Evolutionary conservation across 2,797 vertebrate genomes (phyloP).

Genomic region (Taenioides sp.): DNA sequence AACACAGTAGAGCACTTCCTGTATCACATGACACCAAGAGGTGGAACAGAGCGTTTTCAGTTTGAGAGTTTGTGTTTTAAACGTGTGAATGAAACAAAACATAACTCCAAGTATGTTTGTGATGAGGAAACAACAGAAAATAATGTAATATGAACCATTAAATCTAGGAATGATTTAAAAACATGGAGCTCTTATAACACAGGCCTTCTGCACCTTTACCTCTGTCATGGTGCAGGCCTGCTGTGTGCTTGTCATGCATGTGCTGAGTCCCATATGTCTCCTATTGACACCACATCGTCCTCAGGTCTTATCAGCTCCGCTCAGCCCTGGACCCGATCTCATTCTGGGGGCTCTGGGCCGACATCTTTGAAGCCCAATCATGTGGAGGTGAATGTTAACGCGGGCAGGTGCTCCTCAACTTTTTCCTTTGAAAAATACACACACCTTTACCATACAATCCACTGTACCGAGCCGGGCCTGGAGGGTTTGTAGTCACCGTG

Average conservation of each 20-base stretch:
- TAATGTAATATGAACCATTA: neutral
- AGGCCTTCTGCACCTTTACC: neutral
- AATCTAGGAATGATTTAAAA: no score
- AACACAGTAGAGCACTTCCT: no score
- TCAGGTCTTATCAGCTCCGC: constrained; percentile 67
- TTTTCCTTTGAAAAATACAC: constrained; percentile 30
- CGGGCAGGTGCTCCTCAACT: constrained; percentile 32
- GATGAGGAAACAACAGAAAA: no score
- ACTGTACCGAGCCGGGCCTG: constrained; percentile 10
- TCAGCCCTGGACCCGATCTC: constrained; percentile 62
- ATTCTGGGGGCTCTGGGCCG: constrained; percentile 45
- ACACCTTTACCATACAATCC: constrained; percentile 25
- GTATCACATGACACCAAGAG: no score
- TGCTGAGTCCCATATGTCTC: constrained; percentile 48
- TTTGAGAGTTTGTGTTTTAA: neutral
- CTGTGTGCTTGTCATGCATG: constrained; percentile 30
- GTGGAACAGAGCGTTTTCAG: no score
- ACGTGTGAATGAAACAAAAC: neutral
- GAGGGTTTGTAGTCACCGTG: constrained; percentile 27
- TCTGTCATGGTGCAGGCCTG: neutral
- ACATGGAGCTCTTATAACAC: neutral
- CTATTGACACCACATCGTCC: constrained; percentile 43
- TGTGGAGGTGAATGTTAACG: constrained; percentile 58
- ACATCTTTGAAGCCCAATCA: constrained; percentile 57
- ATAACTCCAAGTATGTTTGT: no score